Conservation (phyloP, 2,797 vertebrate genomes). For the Rhinichthys osculus region DNA sequence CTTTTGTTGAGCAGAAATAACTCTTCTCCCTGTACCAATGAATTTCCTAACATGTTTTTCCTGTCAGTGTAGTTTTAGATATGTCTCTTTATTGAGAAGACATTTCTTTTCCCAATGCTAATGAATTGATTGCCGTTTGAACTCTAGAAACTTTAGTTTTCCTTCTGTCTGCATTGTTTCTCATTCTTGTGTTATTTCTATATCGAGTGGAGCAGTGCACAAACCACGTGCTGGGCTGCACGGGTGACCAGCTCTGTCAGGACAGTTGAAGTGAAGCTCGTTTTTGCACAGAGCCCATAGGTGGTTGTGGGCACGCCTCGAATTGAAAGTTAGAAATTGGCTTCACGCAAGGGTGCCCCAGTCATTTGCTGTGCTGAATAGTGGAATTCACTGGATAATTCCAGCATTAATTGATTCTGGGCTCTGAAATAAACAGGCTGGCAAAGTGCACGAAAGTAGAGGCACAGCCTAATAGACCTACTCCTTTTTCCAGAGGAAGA, state of each 20-base stretch:
- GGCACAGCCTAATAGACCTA: conserved; percentile 65
- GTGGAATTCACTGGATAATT: conserved; percentile 80
- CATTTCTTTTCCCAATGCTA: conserved; percentile 36
- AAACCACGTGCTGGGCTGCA: conserved; percentile 24
- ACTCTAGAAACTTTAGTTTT: conserved; percentile 45
- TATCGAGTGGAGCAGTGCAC: not conserved
- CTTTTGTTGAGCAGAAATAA: conserved; percentile 53
- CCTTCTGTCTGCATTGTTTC: conserved; percentile 32
- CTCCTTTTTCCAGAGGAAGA: conserved; percentile 12
- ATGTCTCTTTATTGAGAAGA: conserved; percentile 37
- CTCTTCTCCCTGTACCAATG: conserved; percentile 25
- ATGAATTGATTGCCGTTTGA: conserved; percentile 51
- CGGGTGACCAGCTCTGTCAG: conserved; percentile 46
- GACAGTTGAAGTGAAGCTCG: conserved; percentile 45
- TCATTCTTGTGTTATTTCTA: conserved; percentile 26
- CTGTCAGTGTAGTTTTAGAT: conserved; percentile 61
- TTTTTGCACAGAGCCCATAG: conserved; percentile 66
- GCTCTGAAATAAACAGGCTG: conserved; percentile 79
- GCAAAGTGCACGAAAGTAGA: conserved; percentile 70
- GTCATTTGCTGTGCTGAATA: conserved; percentile 77
- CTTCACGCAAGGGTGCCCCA: conserved; percentile 78
- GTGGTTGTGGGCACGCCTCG: conserved; percentile 67
- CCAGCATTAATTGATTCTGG: conserved; percentile 81
- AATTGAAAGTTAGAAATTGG: conserved; percentile 78
- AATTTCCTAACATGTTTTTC: conserved; percentile 45